Evolutionary conservation across 2,888 invertebrate genomes (phyloP), one percentile per base, ranked within the genome.

Genomic region (Leucozona laternaria): DNA sequence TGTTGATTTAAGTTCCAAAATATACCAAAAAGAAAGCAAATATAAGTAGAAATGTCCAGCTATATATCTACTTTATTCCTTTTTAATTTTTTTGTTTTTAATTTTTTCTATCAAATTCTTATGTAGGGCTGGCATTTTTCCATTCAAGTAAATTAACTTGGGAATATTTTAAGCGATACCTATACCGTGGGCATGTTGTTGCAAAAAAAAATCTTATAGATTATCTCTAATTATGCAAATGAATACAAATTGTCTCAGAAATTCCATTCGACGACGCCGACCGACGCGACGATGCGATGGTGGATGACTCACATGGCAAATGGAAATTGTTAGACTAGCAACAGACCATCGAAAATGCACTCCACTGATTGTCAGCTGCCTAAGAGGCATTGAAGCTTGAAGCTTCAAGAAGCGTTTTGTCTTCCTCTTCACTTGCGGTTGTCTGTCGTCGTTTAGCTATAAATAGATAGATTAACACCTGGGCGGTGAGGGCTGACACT

Each of bases 381-480:
- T 31, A 43, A 25, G 37, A 62, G 55, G 70, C 53, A 57, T 50
- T 81, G 64, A 76, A 31, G 64, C 71, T 50, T 81, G 64, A 71
- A 31, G 64, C 71, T 58, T 34, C 22, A 45, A 73, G 40, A 34
- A 60, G 57, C 77, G 17, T 60, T 76, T 79, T 48, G 68, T 70
- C 48, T 57, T 48, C 57, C 40, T n/a, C n/a, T n/a, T n/a, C n/a
- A n/a, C n/a, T n/a, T n/a, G n/a, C n/a, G n/a, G n/a, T n/a, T 2
- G 75, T 40, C 68, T 43, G 17, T 58, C 3, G 28, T 31, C 4
- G n/a, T 20, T 58, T 37, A 40, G 22, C 50, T 84, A 79, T 62
- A 84, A 84, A 70, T 79, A 84, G 70, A 75, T 25, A 70, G 70
- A 84, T 84, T 79, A 84, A 79, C 83, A 84, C 83, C 83, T 84